phyloP scores from a whole-genome alignment of 2,797 vertebrate species.

The Tauraco hartlaubi region DNA sequence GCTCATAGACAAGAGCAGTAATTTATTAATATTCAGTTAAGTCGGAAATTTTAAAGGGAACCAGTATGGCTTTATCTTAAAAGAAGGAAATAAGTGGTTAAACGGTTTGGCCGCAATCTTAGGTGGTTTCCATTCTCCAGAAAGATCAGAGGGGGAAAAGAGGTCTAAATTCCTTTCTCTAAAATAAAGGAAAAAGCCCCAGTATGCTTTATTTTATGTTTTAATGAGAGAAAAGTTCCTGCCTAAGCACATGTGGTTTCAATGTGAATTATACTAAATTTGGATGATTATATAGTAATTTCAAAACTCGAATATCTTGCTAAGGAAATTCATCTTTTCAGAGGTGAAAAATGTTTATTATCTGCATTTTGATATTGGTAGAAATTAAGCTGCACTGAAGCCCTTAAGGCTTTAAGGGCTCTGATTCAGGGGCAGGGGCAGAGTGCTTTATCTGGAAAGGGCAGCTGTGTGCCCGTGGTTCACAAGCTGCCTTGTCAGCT shows the following conservation, averaged over 20 bases:
- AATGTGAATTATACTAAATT: background rate
- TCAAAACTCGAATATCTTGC: background rate
- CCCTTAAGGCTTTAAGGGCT: background rate
- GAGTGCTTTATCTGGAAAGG: background rate
- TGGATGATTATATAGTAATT: background rate
- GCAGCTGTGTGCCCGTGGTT: background rate
- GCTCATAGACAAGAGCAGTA: background rate
- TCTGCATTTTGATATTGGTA: background rate
- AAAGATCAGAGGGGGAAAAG: constrained; percentile 44
- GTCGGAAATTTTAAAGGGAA: constrained; percentile 53
- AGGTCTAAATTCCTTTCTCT: constrained; percentile 29
- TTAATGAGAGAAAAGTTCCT: constrained; percentile 31
- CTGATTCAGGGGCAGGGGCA: background rate
- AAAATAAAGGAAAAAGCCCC: constrained; percentile 31
- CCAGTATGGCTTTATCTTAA: constrained; percentile 73
- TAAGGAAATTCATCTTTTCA: background rate
- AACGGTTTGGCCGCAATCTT: constrained; percentile 83
- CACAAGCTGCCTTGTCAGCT: background rate
- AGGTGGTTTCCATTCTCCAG: constrained; percentile 82
- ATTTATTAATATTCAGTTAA: constrained; percentile 52
- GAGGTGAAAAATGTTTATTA: background rate
- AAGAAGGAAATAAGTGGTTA: constrained; percentile 94
- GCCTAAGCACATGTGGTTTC: background rate
- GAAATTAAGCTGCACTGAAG: background rate
- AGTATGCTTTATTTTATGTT: background rate